Base-by-base conservation (phyloP, 2,888 invertebrate genomes). In the Phragmatobia fuliginosa region DNA sequence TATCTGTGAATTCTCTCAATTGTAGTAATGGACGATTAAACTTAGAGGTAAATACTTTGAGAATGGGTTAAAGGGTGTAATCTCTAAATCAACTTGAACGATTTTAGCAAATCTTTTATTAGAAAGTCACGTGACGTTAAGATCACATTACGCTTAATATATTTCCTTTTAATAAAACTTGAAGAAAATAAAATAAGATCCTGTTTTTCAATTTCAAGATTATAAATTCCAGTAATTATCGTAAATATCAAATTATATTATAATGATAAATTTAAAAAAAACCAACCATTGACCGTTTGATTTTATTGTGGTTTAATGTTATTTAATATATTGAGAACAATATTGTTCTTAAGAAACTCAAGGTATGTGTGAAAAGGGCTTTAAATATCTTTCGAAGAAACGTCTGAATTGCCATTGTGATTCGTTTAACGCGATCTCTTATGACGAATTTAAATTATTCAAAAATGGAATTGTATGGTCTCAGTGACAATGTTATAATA, bases 391-490 rank as follows among this genome's bases (percentile, higher is more conserved):
- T 61, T 70, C 38, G 60, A 56, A 33, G 49, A 56, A 76, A 74
- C 21, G 61, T 56, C 62, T 71, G 45, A 73, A 25, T 32, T 28
- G 33, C 73, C 65, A 81, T 83, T 83, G 83, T 83, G 60, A 73
- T 76, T 79, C 69, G 72, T 77, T 83, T 83, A 83, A 78, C 83
- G 68, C 66, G 68, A 59, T 61, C 61, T 70, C 70, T 71, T 70
- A 72, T 67, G 58, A 65, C 56, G 28, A 56, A 56, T 56, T 28
- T 56, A 56, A 16, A 14, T 16, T 28, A 69, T 65, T 31, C 38
- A 2, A 18, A 61, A 36, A 61, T 25, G 52, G 52, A 38, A 56
- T 31, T 62, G 60, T 61, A 41, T 36, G 69, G 69, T 58, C 25
- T 33, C 36, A 66, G 62, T 68, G 21, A 62, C 16, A 61, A 33